Base-by-base conservation (phyloP, 2,113 vertebrate genomes). In the Sigmodon hispidus region DNA sequence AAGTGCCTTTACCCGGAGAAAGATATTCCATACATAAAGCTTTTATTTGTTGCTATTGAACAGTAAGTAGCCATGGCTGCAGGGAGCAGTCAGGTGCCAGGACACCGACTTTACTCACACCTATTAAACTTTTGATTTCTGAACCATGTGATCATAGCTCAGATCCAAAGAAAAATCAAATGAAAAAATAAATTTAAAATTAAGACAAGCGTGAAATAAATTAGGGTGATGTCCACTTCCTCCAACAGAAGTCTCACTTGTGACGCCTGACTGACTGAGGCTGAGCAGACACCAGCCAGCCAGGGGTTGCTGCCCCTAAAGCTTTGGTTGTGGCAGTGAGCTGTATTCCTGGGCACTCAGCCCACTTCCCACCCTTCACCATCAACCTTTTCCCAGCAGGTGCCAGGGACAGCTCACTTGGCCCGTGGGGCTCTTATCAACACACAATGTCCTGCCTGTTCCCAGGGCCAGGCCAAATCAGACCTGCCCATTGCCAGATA, bases 141-240 rank as follows among this genome's bases (percentile, higher is more conserved):
- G 93, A 96, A 95, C 87, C 96, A 76, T 97, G 90, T 72, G 70
- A 72, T 73, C 26, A 89, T 61, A 85, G 63, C 83, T 95, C 79
- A 84, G 92, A 89, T 80, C 16, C n/a, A 63, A 81, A 91, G 40
- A 83, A 91, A 92, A 94, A 90, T 57, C 85, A 93, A 96, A 96
- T 94, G 84, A 76, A 89, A 93, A 96, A 93, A 91, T 97, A 94
- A 96, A 97, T 97, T 95, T 93, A 69, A 96, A 93, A 96, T 90
- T 50, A 97, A 97, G 96, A 97, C 97, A 97, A 96, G 96, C 95
- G 0, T 96, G 95, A 96, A 97, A 93, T 96, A 86, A 89, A 94
- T 67, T 59, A 90, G 29, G 67, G 94, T 1, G 21, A 81, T 45
- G 63, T 29, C 96, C 80, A 72, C 48, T 96, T 96, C 61, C 73